Base-by-base conservation (phyloP, 2,888 invertebrate species). In the Diarsia mendica region DNA sequence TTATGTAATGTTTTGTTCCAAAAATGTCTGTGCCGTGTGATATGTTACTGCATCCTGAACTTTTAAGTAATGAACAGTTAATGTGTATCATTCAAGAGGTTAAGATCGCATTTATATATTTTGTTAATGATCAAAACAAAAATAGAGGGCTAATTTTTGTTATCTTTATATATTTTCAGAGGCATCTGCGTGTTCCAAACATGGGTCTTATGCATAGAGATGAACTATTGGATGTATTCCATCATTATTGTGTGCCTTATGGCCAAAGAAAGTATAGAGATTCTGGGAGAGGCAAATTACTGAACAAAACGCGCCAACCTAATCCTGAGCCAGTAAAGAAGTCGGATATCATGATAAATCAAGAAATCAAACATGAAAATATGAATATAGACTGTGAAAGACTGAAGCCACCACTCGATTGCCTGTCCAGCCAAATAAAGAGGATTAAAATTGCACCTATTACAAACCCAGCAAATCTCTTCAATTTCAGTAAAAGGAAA, bases 21-120 rank as follows among this genome's bases (percentile, higher is more conserved):
- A 88, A 75, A 78, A 95, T 95, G 95, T 93, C 93, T 79, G 87
- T 95, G 55, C 89, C 95, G 20, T 93, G 90, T 90, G 95, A 96
- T 82, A 92, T 95, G 93, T 90, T 96, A 82, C 87, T 96, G 72
- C 96, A 96, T 83, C 96, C 96, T 20, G 96, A 96, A 86, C 90
- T 96, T 55, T 88, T 96, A 72, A 92, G 91, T 72, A 95, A 95
- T 84, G 93, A 95, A 66, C 95, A 95, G 84, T 88, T 96, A 78
- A 89, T 94, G 72, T 87, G 87, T 72, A 92, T 96, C 67, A 94
- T 96, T 78, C 90, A 91, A 87, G 93, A 96, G 94, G 96, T 96
- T 89, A 60, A 67, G 39, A 63, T 63, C 39, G 49, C 61, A 20
- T 70, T 60, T 61, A 55, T 46, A 33, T 64, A 39, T 49, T 39